A percentile compares a stretch with the other conserved stretches of the same genome.
Conservation (phyloP, 2,113 vertebrate species). For the Cyphomyrus discorhynchus region DNA sequence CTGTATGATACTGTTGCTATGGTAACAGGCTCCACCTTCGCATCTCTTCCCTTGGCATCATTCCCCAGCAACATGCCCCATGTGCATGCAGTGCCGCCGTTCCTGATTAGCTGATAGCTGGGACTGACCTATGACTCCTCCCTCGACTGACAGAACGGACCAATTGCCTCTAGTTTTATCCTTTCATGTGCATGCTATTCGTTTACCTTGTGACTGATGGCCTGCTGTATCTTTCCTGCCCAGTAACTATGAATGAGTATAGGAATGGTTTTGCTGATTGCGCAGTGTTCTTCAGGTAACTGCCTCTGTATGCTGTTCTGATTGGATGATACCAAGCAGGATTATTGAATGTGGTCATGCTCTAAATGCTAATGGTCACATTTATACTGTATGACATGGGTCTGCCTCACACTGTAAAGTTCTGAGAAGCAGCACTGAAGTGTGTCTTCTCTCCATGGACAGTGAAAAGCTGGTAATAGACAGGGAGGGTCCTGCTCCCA, state of each 20-base stretch:
- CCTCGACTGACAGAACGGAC: neutral
- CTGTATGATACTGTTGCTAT: constrained; percentile 78
- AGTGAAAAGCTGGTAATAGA: neutral
- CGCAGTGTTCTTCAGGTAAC: neutral
- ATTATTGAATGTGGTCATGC: neutral
- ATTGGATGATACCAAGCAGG: neutral
- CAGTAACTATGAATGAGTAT: neutral
- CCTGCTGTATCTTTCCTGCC: neutral
- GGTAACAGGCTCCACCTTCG: constrained; percentile 77
- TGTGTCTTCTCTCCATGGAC: neutral
- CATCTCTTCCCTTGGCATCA: neutral
- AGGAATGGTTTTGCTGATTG: neutral
- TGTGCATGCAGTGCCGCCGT: neutral
- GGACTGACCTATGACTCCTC: neutral
- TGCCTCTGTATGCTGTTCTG: neutral
- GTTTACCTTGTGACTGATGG: neutral
- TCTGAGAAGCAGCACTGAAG: neutral
- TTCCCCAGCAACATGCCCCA: neutral
- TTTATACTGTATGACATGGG: neutral
- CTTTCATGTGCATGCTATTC: neutral
- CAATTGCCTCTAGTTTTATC: neutral
- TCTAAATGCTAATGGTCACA: neutral
- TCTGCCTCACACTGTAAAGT: neutral
- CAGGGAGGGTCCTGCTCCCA: neutral
- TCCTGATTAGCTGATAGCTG: neutral